Conservation (phyloP, 2,888 invertebrate genomes). For the Stenodema calcarata region DNA sequence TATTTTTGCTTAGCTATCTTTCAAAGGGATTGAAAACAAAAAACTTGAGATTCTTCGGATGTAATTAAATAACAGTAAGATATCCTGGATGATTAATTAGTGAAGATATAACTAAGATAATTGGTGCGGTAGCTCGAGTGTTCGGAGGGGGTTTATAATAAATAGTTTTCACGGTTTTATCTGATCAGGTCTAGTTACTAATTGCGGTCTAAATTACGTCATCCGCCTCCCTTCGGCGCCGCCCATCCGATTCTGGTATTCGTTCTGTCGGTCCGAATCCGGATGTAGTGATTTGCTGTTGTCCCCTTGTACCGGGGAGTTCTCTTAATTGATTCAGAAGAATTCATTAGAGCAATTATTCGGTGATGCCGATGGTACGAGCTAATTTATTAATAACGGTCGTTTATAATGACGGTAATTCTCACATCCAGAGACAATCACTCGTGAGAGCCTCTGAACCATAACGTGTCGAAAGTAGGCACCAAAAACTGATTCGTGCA, state of each 20-base stretch:
- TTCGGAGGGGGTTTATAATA: background rate
- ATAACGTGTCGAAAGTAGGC: no score
- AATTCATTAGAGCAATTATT: background rate
- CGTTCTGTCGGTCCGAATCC: background rate
- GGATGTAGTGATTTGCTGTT: background rate
- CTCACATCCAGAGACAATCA: no score
- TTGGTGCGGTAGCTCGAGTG: conserved; percentile 33
- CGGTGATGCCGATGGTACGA: no score
- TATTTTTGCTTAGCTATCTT: background rate
- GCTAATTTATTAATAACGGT: no score
- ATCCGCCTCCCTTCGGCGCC: background rate
- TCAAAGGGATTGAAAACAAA: background rate
- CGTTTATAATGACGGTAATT: no score
- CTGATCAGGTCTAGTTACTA: conserved; percentile 28
- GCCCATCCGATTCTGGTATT: background rate
- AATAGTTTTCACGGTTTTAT: conserved; percentile 35
- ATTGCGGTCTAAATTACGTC: conserved; percentile 26
- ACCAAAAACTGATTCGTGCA: no score
- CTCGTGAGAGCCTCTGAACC: no score
- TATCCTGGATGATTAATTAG: conserved; percentile 34
- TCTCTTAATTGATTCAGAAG: background rate
- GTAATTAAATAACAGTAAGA: conserved; percentile 43
- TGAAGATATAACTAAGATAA: conserved; percentile 36
- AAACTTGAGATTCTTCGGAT: background rate
- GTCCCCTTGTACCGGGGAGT: background rate